Base-by-base conservation (phyloP, 2,797 vertebrate genomes). In the Xiphophorus birchmanni region DNA sequence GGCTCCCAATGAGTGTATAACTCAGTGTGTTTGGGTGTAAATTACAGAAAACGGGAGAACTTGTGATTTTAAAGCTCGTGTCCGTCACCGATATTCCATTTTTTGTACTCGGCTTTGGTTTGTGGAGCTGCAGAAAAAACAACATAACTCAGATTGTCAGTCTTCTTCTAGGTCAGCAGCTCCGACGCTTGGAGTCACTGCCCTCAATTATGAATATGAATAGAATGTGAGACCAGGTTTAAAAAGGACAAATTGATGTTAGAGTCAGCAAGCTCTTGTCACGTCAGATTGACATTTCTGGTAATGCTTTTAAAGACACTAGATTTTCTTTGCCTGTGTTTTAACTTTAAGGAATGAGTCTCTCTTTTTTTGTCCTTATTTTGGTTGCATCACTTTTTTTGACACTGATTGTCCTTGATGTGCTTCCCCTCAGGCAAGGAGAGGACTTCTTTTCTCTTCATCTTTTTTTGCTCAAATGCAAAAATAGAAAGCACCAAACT, bases 371-470 rank as follows among this genome's bases (percentile, higher is more conserved):
- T 42, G n/a, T 58, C 60, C 81, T 90, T 89, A 90, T 90, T 89
- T 88, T 71, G 87, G 77, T 90, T 87, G 79, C 87, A 88, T 92
- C 92, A 89, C 72, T 83, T 86, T 84, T 60, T 87, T 82, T 91
- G 91, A 93, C 82, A 80, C 80, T 92, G 87, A 94, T 91, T 77
- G 85, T 79, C 86, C 84, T 89, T 89, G 92, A 89, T 85, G 91
- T 87, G 67, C 88, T 86, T 93, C 75, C 89, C 92, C 84, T 84
- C 65, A 1, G 84, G 91, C 90, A 91, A 91, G 81, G 86, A 89
- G 72, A 81, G 75, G 74, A 75, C 75, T 86, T 23, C 18, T 77
- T 58, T 58, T 29, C 37, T 29, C 54, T 63, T 60, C 58, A 56
- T 56, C 56, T 65, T 76, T 91, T 77, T 91, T 84, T 90, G 87